Percentiles rank a stretch among this genome's conserved stretches.
phyloP scores from a whole-genome alignment of 2,113 vertebrate genomes.

The Damaliscus lunatus region DNA sequence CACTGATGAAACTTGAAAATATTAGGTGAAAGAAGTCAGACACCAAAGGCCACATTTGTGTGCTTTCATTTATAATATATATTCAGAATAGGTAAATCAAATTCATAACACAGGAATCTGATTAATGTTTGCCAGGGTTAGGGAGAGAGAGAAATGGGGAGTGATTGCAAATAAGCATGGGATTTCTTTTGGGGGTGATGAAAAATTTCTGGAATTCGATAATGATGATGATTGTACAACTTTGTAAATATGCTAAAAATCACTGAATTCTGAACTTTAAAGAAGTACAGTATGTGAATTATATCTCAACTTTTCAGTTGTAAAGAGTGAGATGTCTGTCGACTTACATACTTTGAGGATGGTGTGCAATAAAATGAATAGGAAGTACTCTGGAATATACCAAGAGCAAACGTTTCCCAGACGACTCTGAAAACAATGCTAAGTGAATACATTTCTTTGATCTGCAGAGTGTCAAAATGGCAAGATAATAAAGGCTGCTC shows the following conservation, averaged over 20 bases:
- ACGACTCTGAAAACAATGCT: background rate
- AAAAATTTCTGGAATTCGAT: background rate
- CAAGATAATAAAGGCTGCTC: background rate
- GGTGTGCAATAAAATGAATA: background rate
- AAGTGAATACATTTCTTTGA: background rate
- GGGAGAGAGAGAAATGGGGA: too few relatives aligned
- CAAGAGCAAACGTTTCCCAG: accelerated
- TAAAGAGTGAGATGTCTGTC: background rate
- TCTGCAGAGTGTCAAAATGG: background rate
- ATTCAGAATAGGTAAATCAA: background rate
- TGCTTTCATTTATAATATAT: background rate
- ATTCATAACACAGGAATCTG: background rate
- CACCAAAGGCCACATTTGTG: background rate
- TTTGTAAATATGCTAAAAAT: background rate
- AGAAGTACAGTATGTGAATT: background rate
- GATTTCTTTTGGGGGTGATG: background rate
- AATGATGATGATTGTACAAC: background rate
- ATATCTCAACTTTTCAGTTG: background rate
- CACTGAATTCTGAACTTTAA: background rate
- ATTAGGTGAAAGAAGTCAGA: background rate
- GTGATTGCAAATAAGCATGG: background rate
- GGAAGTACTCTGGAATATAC: background rate
- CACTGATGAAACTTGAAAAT: background rate
- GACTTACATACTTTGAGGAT: background rate
- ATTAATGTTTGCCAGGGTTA: background rate